These are phyloP conservation scores for Cenopis cana DNA, from an alignment of 2,888 invertebrate genomes.

Conservation along the genomic window DNA sequence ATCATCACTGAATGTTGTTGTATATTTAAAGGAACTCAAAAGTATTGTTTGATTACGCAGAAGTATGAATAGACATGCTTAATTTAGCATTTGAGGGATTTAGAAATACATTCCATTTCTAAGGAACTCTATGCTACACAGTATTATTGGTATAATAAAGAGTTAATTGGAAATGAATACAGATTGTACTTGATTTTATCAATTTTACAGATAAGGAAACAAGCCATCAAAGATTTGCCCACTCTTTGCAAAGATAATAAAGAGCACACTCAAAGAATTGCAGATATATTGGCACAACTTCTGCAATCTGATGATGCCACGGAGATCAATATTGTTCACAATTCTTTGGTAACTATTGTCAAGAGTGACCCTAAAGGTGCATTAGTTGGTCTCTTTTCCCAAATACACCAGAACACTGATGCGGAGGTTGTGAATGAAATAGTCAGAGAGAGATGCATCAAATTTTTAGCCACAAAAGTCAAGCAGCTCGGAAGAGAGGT, in stretches of 20 bases:
- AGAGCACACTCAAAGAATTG: conserved; percentile 93
- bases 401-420: conserved; percentile 81
- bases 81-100: too few relatives aligned
- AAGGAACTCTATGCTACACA: too few relatives aligned
- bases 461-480: conserved; percentile 93
- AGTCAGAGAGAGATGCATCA: conserved; percentile 93
- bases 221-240: conserved; percentile 96
- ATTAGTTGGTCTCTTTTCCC: conserved; percentile 83
- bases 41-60: too few relatives aligned
- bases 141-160: too few relatives aligned
- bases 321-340: conserved; percentile 94
- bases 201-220: conserved; percentile 92
- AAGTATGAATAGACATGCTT: too few relatives aligned
- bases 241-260: conserved; percentile 93
- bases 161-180: too few relatives aligned
- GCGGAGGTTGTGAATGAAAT: conserved; percentile 86
- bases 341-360: conserved; percentile 91
- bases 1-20: too few relatives aligned
- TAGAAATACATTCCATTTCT: too few relatives aligned
- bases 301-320: conserved; percentile 93
- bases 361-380: conserved; percentile 89
- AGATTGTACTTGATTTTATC: too few relatives aligned
- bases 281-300: conserved; percentile 96
- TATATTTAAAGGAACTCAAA: too few relatives aligned
- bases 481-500: conserved; percentile 91